Conservation (phyloP, 1,140 invertebrate species). For the Cydia amplana region DNA sequence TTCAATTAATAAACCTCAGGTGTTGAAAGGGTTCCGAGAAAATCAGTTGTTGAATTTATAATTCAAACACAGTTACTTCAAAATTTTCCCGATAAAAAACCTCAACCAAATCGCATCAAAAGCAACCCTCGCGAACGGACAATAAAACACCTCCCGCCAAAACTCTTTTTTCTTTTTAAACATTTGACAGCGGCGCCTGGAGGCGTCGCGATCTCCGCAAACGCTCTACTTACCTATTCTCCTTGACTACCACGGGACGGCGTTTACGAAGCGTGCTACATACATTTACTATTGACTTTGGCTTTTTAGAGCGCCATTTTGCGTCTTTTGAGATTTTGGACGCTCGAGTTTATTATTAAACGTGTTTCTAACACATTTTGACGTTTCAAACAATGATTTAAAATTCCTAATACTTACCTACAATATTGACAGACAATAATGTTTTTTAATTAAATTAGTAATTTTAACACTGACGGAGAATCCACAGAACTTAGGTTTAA, state of each 20-base stretch:
- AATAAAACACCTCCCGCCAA: slow-evolving; percentile 25
- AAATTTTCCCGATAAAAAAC: neutral
- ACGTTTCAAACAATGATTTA: neutral
- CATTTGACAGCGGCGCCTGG: slow-evolving; percentile 38
- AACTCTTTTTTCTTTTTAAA: slow-evolving; percentile 35
- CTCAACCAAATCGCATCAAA: neutral
- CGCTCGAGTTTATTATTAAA: slow-evolving; percentile 11
- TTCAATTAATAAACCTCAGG: too few relatives aligned
- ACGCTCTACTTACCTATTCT: slow-evolving; percentile 47
- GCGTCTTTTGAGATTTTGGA: slow-evolving; percentile 15
- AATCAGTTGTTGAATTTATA: neutral
- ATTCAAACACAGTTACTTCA: neutral
- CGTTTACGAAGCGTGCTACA: slow-evolving; percentile 39
- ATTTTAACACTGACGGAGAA: too few relatives aligned
- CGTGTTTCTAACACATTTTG: neutral
- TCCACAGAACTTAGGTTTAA: too few relatives aligned
- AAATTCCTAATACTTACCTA: neutral
- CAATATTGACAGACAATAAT: neutral
- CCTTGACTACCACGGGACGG: slow-evolving; percentile 39
- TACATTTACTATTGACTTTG: slow-evolving; percentile 31
- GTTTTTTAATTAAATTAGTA: too few relatives aligned
- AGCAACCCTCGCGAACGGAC: neutral
- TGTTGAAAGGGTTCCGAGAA: neutral
- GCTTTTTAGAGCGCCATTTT: slow-evolving; percentile 14
- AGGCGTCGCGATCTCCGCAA: slow-evolving; percentile 37